These are phyloP conservation scores for Rhabdomys pumilio DNA, from an alignment of 2,797 vertebrate genomes.

Conservation along the genomic window DNA sequence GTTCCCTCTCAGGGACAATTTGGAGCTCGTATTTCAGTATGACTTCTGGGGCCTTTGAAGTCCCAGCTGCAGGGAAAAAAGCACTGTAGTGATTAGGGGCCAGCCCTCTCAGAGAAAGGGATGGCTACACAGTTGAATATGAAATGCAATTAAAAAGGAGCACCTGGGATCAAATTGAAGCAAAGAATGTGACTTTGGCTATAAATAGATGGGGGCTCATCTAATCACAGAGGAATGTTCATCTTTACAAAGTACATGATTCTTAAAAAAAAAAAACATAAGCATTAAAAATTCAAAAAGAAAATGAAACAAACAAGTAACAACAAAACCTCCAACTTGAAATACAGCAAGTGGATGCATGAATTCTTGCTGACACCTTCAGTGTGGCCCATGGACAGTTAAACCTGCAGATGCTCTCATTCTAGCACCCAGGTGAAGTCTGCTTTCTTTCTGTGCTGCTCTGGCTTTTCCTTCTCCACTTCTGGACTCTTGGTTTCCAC, in stretches of 20 bases:
- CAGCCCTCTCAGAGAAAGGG: conserved; percentile 8
- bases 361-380: neutral
- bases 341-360: neutral
- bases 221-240: conserved; percentile 69
- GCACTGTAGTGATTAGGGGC: conserved; percentile 69
- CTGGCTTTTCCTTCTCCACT: no score
- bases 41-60: conserved; percentile 82
- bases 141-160: conserved; percentile 74
- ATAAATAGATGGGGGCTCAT: conserved; percentile 60
- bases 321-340: neutral
- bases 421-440: rapidly evolving
- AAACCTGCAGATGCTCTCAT: neutral
- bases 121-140: conserved; percentile 55
- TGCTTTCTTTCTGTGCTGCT: neutral
- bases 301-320: neutral
- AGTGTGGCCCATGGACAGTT: neutral
- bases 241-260: conserved; percentile 58
- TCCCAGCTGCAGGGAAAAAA: conserved; percentile 72
- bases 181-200: conserved; percentile 60
- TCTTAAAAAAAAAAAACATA: neutral
- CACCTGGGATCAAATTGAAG: conserved; percentile 73
- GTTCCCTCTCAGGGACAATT: conserved; percentile 57
- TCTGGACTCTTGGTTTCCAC: neutral
- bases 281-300: neutral
- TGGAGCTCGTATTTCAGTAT: conserved; percentile 74